phyloP scores from a whole-genome alignment of 2,888 invertebrate species.

The Malthinus seriepunctatus region DNA sequence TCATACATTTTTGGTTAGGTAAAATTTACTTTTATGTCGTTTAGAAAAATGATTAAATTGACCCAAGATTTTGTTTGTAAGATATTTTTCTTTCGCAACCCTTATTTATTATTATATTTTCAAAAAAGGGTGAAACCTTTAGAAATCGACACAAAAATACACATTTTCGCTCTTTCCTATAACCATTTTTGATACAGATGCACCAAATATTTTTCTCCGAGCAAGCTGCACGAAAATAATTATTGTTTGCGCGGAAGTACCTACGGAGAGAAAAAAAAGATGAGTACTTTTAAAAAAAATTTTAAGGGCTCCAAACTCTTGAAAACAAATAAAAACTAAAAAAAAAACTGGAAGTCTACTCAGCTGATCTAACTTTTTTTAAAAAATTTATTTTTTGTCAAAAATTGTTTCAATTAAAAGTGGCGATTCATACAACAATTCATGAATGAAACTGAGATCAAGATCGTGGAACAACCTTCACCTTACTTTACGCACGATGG shows the following conservation, averaged over 20 bases:
- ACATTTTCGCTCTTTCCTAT: conserved; percentile 9
- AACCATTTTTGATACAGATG: conserved; percentile 9
- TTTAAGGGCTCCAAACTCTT: background rate
- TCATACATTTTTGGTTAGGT: conserved; percentile 10
- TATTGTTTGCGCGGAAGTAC: conserved; percentile 6
- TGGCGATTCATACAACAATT: background rate
- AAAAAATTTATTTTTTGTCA: background rate
- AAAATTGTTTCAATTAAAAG: background rate
- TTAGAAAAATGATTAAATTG: background rate
- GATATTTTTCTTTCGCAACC: conserved; percentile 15
- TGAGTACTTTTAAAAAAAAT: background rate
- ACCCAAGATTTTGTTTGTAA: conserved; percentile 11
- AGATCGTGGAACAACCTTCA: conserved; percentile 20
- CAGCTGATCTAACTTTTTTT: background rate
- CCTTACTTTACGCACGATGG: conserved; percentile 20
- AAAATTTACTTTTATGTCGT: conserved; percentile 6
- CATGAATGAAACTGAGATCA: conserved; percentile 1
- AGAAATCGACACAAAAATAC: conserved; percentile 5
- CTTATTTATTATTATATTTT: background rate
- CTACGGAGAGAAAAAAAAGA: background rate
- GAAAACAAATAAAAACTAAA: background rate
- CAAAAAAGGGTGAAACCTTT: conserved; percentile 8
- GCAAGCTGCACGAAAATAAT: conserved; percentile 15
- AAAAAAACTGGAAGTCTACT: background rate
- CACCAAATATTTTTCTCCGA: conserved; percentile 2